Conservation (phyloP, 2,113 vertebrate species). For the Microtus montanus region DNA sequence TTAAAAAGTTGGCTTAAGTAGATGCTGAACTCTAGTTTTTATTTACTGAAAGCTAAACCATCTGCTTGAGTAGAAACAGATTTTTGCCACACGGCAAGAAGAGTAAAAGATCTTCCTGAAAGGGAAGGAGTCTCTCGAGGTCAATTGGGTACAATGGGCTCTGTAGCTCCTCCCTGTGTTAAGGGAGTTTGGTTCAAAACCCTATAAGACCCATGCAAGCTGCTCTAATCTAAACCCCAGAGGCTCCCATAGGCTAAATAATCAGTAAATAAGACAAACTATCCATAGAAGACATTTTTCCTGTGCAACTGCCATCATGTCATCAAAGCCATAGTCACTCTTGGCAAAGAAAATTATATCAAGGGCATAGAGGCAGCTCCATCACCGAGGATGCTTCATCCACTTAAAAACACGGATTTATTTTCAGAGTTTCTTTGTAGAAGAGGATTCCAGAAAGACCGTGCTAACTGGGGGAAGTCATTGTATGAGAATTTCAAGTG, state of each 20-base stretch:
- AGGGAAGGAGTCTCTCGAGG: not conserved
- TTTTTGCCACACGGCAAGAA: slow-evolving; percentile 28
- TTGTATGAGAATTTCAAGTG: not conserved
- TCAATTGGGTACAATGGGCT: not conserved
- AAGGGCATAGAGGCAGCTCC: not conserved
- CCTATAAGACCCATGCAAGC: not conserved
- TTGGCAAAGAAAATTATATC: not conserved
- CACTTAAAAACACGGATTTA: not conserved
- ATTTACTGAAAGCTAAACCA: slow-evolving; percentile 61
- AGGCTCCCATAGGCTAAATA: not conserved
- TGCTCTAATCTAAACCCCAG: not conserved
- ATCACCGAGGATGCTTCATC: not conserved
- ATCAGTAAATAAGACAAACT: not conserved
- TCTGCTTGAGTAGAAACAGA: slow-evolving; percentile 58
- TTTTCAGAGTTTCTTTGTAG: not conserved
- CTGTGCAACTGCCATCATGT: not conserved
- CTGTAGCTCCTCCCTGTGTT: not conserved
- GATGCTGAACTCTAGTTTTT: slow-evolving; percentile 53
- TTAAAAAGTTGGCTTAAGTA: slow-evolving; percentile 19
- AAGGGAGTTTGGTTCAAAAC: not conserved
- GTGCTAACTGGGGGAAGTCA: not conserved
- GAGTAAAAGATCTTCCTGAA: slow-evolving; percentile 38
- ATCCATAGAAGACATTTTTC: not conserved
- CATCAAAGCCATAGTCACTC: not conserved
- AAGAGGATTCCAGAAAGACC: slow-evolving; percentile 1